A percentile compares a stretch with the other conserved stretches of the same genome.
Conservation (phyloP, 2,113 vertebrate genomes). For the Prionailurus bengalensis region DNA sequence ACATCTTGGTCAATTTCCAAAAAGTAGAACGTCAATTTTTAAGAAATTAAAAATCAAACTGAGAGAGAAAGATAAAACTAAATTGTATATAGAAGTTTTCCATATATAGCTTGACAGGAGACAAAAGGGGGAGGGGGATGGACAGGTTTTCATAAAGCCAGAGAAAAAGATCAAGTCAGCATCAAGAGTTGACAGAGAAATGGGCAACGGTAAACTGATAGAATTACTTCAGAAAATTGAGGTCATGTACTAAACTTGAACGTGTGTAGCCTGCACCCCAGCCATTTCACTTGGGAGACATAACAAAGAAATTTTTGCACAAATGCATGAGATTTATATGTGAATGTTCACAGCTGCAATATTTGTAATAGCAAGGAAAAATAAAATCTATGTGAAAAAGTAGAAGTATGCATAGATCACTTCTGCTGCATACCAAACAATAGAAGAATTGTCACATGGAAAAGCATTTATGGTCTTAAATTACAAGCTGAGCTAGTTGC, state of each 20-base stretch:
- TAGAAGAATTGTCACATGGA: not conserved
- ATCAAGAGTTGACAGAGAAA: not conserved
- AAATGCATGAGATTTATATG: not conserved
- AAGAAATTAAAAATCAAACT: constrained; percentile 51
- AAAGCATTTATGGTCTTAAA: not conserved
- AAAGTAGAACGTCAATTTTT: not conserved
- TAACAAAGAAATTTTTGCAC: constrained; percentile 38
- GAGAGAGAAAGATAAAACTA: not conserved
- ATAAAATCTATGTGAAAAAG: not conserved
- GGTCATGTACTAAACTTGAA: not conserved
- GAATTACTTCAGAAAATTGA: not conserved
- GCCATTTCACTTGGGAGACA: not conserved
- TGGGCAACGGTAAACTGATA: not conserved
- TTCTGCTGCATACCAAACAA: not conserved
- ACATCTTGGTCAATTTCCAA: not conserved
- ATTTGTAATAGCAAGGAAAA: not conserved
- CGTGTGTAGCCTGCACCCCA: not conserved
- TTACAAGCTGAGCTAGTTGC: not conserved
- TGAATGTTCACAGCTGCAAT: not conserved
- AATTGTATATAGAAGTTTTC: not conserved
- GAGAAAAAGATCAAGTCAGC: not conserved
- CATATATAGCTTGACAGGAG: not conserved
- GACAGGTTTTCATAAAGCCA: not conserved
- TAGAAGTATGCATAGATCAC: not conserved
- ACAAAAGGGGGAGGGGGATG: not conserved